Percentiles rank a stretch among this genome's conserved stretches.
phyloP scores from a whole-genome alignment of 2,888 invertebrate genomes.

The Drosophila koepferae region DNA sequence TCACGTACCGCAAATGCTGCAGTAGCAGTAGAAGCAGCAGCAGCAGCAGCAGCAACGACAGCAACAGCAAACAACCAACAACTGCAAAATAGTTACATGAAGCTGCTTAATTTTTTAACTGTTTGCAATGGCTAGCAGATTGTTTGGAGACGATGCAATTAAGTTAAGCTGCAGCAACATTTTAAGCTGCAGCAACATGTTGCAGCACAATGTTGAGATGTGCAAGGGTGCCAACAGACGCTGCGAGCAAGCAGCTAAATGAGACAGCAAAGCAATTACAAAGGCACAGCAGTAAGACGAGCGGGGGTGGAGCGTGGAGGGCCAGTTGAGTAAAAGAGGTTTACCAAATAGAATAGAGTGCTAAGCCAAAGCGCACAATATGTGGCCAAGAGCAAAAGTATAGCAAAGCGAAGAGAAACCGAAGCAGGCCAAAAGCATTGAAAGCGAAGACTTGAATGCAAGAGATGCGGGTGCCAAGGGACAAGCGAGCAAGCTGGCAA shows the following conservation, averaged over 20 bases:
- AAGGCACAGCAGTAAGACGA: background rate
- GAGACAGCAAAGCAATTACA: conserved; percentile 60
- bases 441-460: conserved; percentile 67
- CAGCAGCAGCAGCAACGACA: conserved; percentile 1
- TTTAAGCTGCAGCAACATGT: conserved; percentile 47
- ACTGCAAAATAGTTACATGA: conserved; percentile 6
- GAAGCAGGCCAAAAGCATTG: conserved; percentile 67
- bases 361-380: conserved; percentile 54
- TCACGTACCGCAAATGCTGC: conserved; percentile 40
- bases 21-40: conserved; percentile 13
- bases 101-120: conserved; percentile 22
- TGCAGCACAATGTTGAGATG: conserved; percentile 51
- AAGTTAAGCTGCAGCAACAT: conserved; percentile 31
- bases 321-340: background rate
- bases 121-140: conserved; percentile 22
- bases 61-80: conserved; percentile 3
- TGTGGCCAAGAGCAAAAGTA: conserved; percentile 58
- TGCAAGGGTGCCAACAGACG: conserved; percentile 42
- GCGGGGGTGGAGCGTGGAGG: background rate
- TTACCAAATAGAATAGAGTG: conserved; percentile 46
- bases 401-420: conserved; percentile 40
- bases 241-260: conserved; percentile 34
- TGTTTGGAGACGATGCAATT: conserved; percentile 24
- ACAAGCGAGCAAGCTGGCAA: no score
- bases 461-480: conserved; percentile 18